Evolutionary conservation across 2,888 invertebrate genomes (phyloP).

Genomic region (Chaetogeoica ovagalla): DNA sequence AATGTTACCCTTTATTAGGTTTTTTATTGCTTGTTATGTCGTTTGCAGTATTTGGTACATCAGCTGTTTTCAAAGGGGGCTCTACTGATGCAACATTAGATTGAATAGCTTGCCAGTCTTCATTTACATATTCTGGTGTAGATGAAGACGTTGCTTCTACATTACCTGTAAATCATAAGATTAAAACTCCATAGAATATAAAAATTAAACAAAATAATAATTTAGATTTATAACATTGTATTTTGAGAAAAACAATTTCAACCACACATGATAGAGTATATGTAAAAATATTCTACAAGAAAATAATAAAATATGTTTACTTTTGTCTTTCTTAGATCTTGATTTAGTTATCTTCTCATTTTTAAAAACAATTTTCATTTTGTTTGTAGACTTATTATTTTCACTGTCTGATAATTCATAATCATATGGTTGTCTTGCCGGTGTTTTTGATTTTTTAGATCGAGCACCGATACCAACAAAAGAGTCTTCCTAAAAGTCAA

Average conservation of each 20-base stretch:
- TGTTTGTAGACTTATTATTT: conserved; percentile 23
- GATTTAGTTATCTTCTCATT: conserved; percentile 11
- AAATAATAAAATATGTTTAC: conserved; percentile 20
- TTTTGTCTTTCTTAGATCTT: conserved; percentile 32
- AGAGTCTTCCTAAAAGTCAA: conserved; percentile 25
- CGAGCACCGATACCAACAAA: conserved; percentile 3
- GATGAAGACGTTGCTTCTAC: conserved; percentile 17
- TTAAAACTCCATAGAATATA: not conserved
- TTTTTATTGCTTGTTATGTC: not conserved
- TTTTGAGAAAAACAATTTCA: no score
- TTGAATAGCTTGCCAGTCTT: conserved; percentile 38
- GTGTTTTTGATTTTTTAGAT: conserved; percentile 41
- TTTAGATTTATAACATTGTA: no score
- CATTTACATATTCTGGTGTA: conserved; percentile 36
- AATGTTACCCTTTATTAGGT: conserved; percentile 36
- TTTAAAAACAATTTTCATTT: conserved; percentile 42
- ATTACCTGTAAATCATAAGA: not conserved
- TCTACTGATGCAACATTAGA: not conserved
- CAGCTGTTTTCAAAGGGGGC: conserved; percentile 7
- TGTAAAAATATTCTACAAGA: no score
- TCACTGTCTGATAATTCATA: conserved; percentile 29
- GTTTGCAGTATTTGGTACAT: not conserved
- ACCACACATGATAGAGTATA: no score
- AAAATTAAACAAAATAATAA: not conserved
- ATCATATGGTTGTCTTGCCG: not conserved